These are phyloP conservation scores for Polietes domitor DNA, from an alignment of 2,888 invertebrate species.

Conservation along the genomic window DNA sequence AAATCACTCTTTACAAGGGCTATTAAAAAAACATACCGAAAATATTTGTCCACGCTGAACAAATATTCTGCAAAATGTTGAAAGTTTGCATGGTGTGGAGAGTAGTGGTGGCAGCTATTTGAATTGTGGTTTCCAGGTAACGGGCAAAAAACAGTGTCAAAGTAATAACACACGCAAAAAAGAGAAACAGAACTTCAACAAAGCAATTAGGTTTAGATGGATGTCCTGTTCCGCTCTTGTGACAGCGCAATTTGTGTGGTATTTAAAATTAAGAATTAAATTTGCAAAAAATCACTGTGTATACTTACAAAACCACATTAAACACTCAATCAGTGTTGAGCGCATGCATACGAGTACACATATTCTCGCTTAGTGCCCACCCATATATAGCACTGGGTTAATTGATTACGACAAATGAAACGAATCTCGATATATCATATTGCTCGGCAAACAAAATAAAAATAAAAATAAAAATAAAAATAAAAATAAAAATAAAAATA, in stretches of 20 bases:
- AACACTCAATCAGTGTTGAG: slow-evolving; percentile 18
- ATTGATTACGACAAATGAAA: no score
- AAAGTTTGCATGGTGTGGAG: no score
- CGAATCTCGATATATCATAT: no score
- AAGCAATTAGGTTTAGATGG: slow-evolving; percentile 5
- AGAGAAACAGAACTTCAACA: background rate
- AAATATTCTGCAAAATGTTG: no score
- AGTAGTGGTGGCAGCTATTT: no score
- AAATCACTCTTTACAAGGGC: no score
- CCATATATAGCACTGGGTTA: background rate
- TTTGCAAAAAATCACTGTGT: background rate
- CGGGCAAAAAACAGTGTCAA: background rate
- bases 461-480: no score
- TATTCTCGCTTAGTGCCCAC: background rate
- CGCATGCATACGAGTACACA: background rate
- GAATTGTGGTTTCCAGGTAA: background rate
- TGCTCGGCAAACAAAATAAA: no score
- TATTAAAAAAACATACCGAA: no score
- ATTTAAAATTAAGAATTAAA: slow-evolving; percentile 7
- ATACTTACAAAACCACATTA: slow-evolving; percentile 15
- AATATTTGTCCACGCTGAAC: no score
- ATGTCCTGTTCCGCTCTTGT: background rate
- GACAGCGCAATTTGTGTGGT: background rate
- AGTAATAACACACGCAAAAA: background rate
- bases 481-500: no score